Percentiles rank a stretch among this genome's conserved stretches.
These are phyloP conservation scores for Melanophora roralis DNA, from an alignment of 2,888 invertebrate species.

Conservation along the genomic window DNA sequence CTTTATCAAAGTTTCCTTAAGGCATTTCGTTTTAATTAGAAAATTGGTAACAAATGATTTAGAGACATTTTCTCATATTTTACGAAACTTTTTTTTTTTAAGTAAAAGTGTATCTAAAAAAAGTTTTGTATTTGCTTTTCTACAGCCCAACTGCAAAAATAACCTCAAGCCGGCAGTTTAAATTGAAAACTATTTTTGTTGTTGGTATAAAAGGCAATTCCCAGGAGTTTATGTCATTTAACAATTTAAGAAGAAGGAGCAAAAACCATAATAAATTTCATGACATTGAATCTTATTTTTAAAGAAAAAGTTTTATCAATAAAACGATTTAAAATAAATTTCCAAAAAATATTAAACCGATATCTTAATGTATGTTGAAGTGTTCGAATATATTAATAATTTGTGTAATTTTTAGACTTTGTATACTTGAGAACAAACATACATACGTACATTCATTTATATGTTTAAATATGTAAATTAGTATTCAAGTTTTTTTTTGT, in stretches of 20 bases:
- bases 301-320: conserved; percentile 48
- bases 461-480: too few relatives aligned
- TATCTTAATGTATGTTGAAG: neutral
- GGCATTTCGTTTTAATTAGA: conserved; percentile 17
- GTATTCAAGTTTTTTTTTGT: neutral
- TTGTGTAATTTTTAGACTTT: neutral
- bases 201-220: conserved; percentile 16
- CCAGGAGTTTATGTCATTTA: conserved; percentile 33
- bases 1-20: neutral
- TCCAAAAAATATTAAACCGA: neutral
- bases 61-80: neutral
- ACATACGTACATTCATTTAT: too few relatives aligned
- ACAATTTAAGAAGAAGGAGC: neutral
- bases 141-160: neutral
- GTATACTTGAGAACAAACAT: too few relatives aligned
- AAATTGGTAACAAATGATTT: conserved; percentile 15
- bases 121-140: neutral
- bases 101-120: neutral
- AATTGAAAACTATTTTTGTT: conserved; percentile 16
- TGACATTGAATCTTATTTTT: conserved; percentile 26
- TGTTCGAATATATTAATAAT: neutral
- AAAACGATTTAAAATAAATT: neutral
- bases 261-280: neutral
- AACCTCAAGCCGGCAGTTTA: neutral
- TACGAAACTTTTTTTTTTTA: too few relatives aligned